phyloP scores from a whole-genome alignment of 2,797 vertebrate genomes.

The Sebastes itinus region DNA sequence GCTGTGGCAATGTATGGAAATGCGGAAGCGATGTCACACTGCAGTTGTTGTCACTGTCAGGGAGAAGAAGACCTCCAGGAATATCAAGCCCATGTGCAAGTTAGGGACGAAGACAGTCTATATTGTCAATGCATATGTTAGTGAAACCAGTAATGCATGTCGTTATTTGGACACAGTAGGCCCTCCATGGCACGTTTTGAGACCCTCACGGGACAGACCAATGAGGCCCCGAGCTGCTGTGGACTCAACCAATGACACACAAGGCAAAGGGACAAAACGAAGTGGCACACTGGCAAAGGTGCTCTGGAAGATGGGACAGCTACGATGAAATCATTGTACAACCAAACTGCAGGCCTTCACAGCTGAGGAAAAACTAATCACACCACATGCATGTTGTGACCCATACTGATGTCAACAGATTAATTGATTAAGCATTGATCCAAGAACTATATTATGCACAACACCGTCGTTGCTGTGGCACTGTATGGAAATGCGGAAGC shows the following conservation, averaged over 20 bases:
- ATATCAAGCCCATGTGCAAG: not conserved
- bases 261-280: too few species aligned
- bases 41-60: slow-evolving; percentile 28
- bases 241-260: too few species aligned
- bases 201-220: too few species aligned
- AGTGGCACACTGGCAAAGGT: too few species aligned
- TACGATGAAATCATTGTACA: not conserved
- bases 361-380: not conserved
- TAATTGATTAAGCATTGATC: not conserved
- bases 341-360: not conserved
- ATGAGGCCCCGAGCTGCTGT: too few species aligned
- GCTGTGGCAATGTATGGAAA: not conserved
- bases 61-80: not conserved
- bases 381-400: not conserved
- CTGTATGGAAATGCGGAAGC: slow-evolving; percentile 23
- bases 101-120: too few species aligned
- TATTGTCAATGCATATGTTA: not conserved
- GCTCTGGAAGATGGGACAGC: too few species aligned
- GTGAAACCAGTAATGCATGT: not conserved
- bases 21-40: slow-evolving; percentile 34
- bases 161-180: not conserved
- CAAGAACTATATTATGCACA: not conserved
- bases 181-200: not conserved
- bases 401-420: not conserved
- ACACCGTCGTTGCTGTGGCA: not conserved